Percentiles rank a stretch among this genome's conserved stretches.
phyloP scores from a whole-genome alignment of 2,888 invertebrate species.

The Drosophila stalkeri region DNA sequence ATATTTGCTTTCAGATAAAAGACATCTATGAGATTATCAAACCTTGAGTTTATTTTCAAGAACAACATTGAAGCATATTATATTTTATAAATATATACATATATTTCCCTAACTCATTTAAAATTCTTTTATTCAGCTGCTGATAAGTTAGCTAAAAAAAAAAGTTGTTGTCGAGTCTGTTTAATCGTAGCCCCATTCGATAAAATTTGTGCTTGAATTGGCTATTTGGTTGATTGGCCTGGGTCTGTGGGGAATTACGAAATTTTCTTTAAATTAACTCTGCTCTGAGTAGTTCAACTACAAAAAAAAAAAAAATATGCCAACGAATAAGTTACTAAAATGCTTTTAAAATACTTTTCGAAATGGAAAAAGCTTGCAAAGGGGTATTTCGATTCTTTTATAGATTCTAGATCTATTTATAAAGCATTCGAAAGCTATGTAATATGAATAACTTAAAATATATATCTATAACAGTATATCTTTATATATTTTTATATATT shows the following conservation, averaged over 20 bases:
- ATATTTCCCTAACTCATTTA: slow-evolving; percentile 4
- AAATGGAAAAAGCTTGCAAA: not conserved
- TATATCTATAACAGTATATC: not conserved
- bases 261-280: slow-evolving; percentile 43
- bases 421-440: not conserved
- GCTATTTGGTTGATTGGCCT: slow-evolving; percentile 46
- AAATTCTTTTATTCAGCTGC: slow-evolving; percentile 4
- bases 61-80: not conserved
- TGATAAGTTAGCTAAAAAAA: slow-evolving; percentile 37
- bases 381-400: not conserved
- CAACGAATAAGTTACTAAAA: slow-evolving; percentile 29
- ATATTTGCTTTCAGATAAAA: slow-evolving; percentile 43
- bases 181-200: slow-evolving; percentile 7
- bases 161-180: not conserved
- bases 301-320: slow-evolving; percentile 16
- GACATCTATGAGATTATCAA: slow-evolving; percentile 29
- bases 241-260: slow-evolving; percentile 43
- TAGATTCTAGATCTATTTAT: not conserved
- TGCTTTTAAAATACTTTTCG: slow-evolving; percentile 16
- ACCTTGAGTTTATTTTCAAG: slow-evolving; percentile 31
- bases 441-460: not conserved
- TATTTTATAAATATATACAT: not conserved
- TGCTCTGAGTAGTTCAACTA: slow-evolving; percentile 8
- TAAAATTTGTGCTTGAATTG: slow-evolving; percentile 59
- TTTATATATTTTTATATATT: not conserved